Base-by-base conservation (phyloP, 2,797 vertebrate genomes). In the Eospalax fontanierii region DNA sequence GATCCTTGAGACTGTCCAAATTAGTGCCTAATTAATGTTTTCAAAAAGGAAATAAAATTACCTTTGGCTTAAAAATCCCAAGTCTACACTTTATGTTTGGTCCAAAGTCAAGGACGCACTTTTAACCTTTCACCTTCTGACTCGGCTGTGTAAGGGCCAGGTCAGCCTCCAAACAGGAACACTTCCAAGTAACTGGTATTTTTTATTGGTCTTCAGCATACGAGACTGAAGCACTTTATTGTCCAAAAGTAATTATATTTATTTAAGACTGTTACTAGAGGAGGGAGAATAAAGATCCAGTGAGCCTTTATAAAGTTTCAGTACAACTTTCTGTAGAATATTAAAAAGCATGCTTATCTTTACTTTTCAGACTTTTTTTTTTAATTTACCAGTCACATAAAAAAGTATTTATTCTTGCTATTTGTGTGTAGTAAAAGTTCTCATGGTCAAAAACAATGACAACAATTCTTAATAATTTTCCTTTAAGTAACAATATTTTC, bases 141-240 rank as follows among this genome's bases (percentile, higher is more conserved):
- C 84, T 95, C 21, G 0, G 5, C 87, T 79, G 79, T 87, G 28
- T 83, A 87, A 89, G 40, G 35, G 70, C 91, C 94, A 92, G 73
- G 89, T 95, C 86, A 97, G 87, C 40, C 83, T 80, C 75, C 94
- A 91, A 95, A 95, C 57, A 96, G 97, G 66, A 91, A 82, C 91
- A 90, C 81, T 94, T 95, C 96, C 93, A 97, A 96, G 90, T 50
- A 30, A 80, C 73, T 12, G 28, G 59, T 92, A 97, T 95, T 97
- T 94, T 98, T 97, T 97, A 96, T 91, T 97, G 93, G 95, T 93
- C 92, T 96, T 98, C 93, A 92, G 92, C 95, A 95, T 46, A 93
- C 26, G n/a, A 46, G 16, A 35, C 90, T 97, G 74, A 97, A 96
- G 95, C 40, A 82, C 66, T 90, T 97, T 97, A 97, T 93, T 98